Evolutionary conservation across 2,888 invertebrate genomes (phyloP).

Genomic region (Pyrocoelia pectoralis): DNA sequence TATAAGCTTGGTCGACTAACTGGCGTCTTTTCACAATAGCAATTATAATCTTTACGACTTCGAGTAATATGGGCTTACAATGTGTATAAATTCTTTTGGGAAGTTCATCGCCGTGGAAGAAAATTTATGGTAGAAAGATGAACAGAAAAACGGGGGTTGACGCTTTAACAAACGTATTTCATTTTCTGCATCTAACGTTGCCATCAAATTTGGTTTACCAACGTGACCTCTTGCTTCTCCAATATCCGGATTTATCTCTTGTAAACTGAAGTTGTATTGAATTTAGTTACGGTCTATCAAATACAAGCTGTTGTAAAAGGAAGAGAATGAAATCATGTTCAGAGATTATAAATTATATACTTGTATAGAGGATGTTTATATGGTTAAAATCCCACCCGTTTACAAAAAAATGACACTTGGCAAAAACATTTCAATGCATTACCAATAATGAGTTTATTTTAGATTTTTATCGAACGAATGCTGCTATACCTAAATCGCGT

Average conservation of each 20-base stretch:
- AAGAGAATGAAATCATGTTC: no score
- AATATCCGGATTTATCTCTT: slow-evolving; percentile 37
- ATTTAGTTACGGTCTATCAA: slow-evolving; percentile 38
- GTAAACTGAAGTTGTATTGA: slow-evolving; percentile 35
- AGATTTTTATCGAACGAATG: not conserved
- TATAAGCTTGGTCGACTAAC: not conserved
- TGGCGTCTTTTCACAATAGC: slow-evolving; percentile 13
- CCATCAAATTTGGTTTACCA: slow-evolving; percentile 42
- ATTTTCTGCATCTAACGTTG: slow-evolving; percentile 39
- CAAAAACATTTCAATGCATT: no score
- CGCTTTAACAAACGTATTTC: slow-evolving; percentile 39
- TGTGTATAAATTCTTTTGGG: slow-evolving; percentile 17
- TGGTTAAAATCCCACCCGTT: not conserved
- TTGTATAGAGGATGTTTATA: slow-evolving; percentile 15
- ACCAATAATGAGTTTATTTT: not conserved
- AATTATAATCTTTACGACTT: slow-evolving; percentile 23
- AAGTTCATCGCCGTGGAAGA: slow-evolving; percentile 28
- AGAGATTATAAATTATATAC: no score
- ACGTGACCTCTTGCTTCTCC: slow-evolving; percentile 39
- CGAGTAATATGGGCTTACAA: slow-evolving; percentile 11
- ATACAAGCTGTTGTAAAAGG: slow-evolving; percentile 41
- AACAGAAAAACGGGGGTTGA: slow-evolving; percentile 18
- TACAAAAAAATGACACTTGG: no score
- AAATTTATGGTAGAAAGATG: slow-evolving; percentile 25
- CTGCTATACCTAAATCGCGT: not conserved